Evolutionary conservation across 35 echinoderm and acorn worm species (phyloP).

Genomic region (Holothuria glaberrima): DNA sequence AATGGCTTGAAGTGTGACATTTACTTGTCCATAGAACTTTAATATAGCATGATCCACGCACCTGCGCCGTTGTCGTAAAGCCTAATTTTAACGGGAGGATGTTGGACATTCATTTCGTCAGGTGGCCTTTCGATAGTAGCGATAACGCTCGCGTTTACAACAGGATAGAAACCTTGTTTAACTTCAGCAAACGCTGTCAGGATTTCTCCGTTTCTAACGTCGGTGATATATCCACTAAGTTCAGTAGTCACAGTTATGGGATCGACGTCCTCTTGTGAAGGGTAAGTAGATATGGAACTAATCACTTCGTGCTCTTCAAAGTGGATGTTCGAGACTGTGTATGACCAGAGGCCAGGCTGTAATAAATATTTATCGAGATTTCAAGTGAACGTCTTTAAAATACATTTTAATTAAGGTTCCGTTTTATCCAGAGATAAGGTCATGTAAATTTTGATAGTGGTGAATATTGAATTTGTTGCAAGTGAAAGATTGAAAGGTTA

Average conservation of each 20-base stretch:
- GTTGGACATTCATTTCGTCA: not conserved
- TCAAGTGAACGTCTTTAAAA: no score
- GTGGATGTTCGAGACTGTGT: not conserved
- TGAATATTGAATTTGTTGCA: no score
- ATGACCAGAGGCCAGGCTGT: conserved; percentile 47
- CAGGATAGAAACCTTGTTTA: not conserved
- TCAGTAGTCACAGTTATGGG: conserved; percentile 38
- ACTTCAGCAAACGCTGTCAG: conserved; percentile 53
- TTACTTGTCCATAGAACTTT: no score
- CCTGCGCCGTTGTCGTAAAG: conserved; percentile 58
- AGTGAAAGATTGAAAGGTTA: no score
- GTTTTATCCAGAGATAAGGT: no score
- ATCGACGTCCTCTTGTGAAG: conserved; percentile 14
- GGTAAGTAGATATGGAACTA: conserved; percentile 12
- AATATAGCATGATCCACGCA: not conserved
- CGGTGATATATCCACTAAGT: conserved; percentile 21
- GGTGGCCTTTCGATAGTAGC: conserved; percentile 47
- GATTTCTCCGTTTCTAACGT: conserved; percentile 25
- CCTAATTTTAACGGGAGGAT: not conserved
- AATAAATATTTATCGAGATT: not conserved
- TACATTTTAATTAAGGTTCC: no score
- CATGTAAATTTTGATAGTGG: no score
- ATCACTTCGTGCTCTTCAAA: not conserved
- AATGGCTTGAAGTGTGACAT: no score
- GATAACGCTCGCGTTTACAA: conserved; percentile 36